Base-by-base conservation (phyloP, 2,888 invertebrate species). In the Leuctra nigra region DNA sequence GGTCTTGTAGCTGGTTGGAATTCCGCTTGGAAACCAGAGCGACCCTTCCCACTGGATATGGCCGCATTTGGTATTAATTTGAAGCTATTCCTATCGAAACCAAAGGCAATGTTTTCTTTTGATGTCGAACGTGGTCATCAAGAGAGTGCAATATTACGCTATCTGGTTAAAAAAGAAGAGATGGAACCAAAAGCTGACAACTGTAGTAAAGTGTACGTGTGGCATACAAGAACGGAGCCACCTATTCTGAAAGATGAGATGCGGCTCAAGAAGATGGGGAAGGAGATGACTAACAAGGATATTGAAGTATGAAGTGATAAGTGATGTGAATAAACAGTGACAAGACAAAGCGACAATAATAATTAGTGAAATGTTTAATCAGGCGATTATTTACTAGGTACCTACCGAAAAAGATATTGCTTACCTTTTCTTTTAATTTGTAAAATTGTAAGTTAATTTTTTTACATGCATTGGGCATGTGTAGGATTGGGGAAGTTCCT, bases 31-130 rank as follows among this genome's bases (percentile, higher is more conserved):
- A 87, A 88, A 66, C 88, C 94, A 0, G 85, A 91, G 64, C 77
- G 98, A 59, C 87, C 90, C 0, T 99, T 97, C 75, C 95, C 98
- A 0, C 84, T 96, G 35, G 98, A 99, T 68, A 99, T 99, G 98
- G 98, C 98, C 1, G 96, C 93, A 0, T 97, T 96, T 69, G 94
- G 90, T 6, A 85, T 95, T 38, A 91, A 91, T 69, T 73, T 90
- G 1, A 81, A 84, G 16, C 72, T 91, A 55, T 77, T 94, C 46
- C 71, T 88, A 3, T 76, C 81, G 16, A 81, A 84, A 65, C 82
- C 85, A 0, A 78, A 86, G 36, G 91, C 89, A 0, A 74, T 76
- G 61, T 94, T 99, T 72, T 86, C 88, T 0, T 87, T 87, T 66
- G 84, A 87, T 63, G 91, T 91, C 58, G 84, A 87, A 66, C 83